Conservation (phyloP, 2,888 invertebrate genomes). For the Chymomyza amoena region DNA sequence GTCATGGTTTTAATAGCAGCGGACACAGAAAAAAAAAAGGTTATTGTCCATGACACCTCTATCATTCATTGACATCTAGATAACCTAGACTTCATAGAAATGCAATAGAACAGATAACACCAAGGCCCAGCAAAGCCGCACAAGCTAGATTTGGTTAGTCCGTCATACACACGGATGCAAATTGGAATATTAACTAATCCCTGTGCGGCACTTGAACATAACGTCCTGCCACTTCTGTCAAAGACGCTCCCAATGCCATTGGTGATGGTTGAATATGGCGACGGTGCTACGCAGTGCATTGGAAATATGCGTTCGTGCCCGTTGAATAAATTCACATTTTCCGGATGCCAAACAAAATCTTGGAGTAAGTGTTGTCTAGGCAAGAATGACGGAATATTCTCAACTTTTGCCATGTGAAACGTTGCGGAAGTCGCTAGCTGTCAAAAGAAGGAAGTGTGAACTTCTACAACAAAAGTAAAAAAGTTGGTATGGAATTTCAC, state of each 20-base stretch:
- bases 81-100: too few relatives aligned
- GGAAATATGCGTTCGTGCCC: slow-evolving; percentile 68
- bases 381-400: too few relatives aligned
- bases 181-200: slow-evolving; percentile 65
- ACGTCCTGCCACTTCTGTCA: slow-evolving; percentile 47
- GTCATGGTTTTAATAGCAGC: slow-evolving; percentile 26
- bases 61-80: too few relatives aligned
- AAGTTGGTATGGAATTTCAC: neutral
- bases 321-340: slow-evolving; percentile 70
- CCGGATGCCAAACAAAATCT: slow-evolving; percentile 50
- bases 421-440: slow-evolving; percentile 63
- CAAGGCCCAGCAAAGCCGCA: slow-evolving; percentile 18
- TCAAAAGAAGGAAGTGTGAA: slow-evolving; percentile 56
- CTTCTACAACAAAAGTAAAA: slow-evolving; percentile 35
- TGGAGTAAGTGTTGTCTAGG: too few relatives aligned
- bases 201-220: slow-evolving; percentile 46
- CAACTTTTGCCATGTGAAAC: slow-evolving; percentile 26
- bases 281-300: slow-evolving; percentile 27
- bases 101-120: slow-evolving; percentile 37
- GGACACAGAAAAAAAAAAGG: neutral
- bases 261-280: slow-evolving; percentile 13
- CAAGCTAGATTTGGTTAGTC: neutral
- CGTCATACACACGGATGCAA: slow-evolving; percentile 43
- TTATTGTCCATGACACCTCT: too few relatives aligned
- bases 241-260: slow-evolving; percentile 18